Conservation (phyloP, 2,888 invertebrate genomes). For the Periphyllus acericola region DNA sequence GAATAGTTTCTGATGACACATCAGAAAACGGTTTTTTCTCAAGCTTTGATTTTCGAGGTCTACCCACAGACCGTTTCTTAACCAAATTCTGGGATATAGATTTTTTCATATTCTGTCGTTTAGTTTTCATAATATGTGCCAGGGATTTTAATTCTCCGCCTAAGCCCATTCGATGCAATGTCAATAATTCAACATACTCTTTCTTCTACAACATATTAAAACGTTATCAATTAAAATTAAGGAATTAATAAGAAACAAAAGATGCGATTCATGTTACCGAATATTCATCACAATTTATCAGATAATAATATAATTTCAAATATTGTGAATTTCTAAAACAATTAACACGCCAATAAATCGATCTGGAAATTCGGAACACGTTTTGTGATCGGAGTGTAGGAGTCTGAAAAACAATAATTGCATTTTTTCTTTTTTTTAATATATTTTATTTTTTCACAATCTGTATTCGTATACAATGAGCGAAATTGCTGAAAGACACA, state of each 20-base stretch:
- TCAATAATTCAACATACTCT: conserved; percentile 24
- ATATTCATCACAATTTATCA: not conserved
- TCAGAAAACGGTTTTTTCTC: not conserved
- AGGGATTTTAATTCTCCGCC: not conserved
- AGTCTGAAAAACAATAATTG: too few relatives aligned
- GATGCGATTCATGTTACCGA: not conserved
- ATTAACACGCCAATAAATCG: too few relatives aligned
- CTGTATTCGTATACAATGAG: too few relatives aligned
- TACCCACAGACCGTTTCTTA: conserved; percentile 34
- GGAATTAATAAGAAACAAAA: not conserved
- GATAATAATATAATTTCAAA: not conserved
- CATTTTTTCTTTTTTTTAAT: too few relatives aligned
- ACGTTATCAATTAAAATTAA: not conserved
- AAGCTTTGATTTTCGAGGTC: conserved; percentile 22
- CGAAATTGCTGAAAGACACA: too few relatives aligned
- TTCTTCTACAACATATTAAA: conserved; percentile 24
- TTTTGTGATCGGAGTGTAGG: too few relatives aligned
- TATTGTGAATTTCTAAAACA: not conserved
- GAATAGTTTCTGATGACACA: not conserved
- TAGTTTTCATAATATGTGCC: conserved; percentile 33
- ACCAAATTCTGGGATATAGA: not conserved
- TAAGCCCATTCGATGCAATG: conserved; percentile 8
- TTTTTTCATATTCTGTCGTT: conserved; percentile 20
- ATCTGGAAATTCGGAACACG: too few relatives aligned
- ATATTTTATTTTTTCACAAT: too few relatives aligned